These are phyloP conservation scores for Rhopalosiphum nymphaeae DNA, from an alignment of 2,888 invertebrate genomes.

Conservation along the genomic window DNA sequence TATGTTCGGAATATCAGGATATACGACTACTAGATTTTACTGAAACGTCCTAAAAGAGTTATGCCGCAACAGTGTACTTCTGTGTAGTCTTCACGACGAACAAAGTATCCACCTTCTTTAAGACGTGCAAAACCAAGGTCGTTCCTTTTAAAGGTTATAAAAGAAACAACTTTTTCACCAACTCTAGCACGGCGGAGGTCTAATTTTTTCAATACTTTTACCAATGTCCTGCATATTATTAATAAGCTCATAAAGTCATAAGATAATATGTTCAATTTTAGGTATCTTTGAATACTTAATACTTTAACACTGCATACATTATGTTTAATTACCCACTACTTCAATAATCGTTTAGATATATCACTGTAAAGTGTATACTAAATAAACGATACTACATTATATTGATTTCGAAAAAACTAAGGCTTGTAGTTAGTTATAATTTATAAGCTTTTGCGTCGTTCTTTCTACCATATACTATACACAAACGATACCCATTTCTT, in stretches of 20 bases:
- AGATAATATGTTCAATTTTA: neutral
- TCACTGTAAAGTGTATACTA: neutral
- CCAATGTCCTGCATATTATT: neutral
- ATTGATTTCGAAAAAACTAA: neutral
- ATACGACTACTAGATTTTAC: no score
- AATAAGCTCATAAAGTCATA: neutral
- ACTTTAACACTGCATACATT: neutral
- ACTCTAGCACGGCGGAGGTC: neutral
- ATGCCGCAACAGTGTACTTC: no score
- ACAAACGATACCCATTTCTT: neutral
- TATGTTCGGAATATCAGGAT: no score
- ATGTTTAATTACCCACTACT: neutral
- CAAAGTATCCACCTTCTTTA: no score
- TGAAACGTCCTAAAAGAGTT: no score
- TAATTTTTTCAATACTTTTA: neutral
- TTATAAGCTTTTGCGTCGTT: neutral
- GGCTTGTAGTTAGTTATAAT: neutral
- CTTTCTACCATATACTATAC: neutral
- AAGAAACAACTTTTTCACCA: no score
- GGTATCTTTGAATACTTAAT: neutral
- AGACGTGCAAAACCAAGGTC: no score
- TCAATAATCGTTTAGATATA: neutral
- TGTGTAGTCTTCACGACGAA: no score
- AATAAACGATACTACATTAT: neutral
- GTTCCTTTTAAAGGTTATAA: no score